Base-by-base conservation (phyloP, 2,113 vertebrate genomes). In the Bujurquina vittata region DNA sequence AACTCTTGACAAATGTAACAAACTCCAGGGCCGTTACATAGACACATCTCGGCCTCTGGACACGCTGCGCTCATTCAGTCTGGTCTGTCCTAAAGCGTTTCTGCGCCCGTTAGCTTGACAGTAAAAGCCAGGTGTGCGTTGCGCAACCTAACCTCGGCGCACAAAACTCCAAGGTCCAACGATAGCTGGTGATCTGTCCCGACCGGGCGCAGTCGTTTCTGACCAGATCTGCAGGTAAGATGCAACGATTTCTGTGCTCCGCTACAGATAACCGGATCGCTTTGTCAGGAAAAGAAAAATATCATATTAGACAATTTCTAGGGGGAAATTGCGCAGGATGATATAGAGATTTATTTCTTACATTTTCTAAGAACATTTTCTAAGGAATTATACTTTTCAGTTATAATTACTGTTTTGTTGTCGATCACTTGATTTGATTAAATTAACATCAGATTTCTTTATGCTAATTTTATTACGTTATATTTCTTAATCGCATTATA, bases 121-220 rank as follows among this genome's bases (percentile, higher is more conserved):
- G 35, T 43, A 35, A 11, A 11, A 40, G 52, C 79, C 76, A 85
- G 85, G 83, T 85, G 85, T 67, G 60, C 22, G 79, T 95, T 94
- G 77, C 83, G 62, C 86, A 94, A 95, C 22, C 2, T 7, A n/a
- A 52, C 37, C 52, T 33, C 35, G 49, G 59, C 75, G 12, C 18
- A 10, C 52, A 78, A 85, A 91, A 91, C 85, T 93, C 93, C 93
- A 96, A 96, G 95, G 95, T 95, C 84, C 93, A 95, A 87, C 75
- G 40, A 52, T 46, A 62, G 87, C 84, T 87, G 91, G 73, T 3
- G 49, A 87, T 89, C 79, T 20, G 43, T 86, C 57, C 54, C n/a
- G 33, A 31, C 11, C 10, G 56, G 35, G 81, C 69, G 58, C 67
- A 83, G 79, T 87, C 52, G 46, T 77, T 23, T 40, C 73, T 67